Evolutionary conservation across 2,888 invertebrate genomes (phyloP).

Genomic region (Elmis aenea): DNA sequence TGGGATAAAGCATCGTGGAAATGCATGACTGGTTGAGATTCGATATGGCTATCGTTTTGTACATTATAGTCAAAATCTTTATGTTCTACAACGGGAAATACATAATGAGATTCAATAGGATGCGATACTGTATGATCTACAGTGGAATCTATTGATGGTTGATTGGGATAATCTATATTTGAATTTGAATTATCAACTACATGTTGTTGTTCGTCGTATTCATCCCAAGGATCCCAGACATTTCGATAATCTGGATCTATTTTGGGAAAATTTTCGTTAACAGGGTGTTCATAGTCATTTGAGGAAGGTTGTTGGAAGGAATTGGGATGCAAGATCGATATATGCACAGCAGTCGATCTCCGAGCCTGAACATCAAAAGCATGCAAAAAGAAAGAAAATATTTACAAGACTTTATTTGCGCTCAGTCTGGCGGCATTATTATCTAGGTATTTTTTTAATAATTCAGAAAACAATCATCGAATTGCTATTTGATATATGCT

Average conservation of each 20-base stretch:
- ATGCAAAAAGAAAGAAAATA: slow-evolving; percentile 43
- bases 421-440: slow-evolving; percentile 26
- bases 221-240: slow-evolving; percentile 71
- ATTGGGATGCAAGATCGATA: slow-evolving; percentile 15
- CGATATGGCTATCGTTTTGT: no score
- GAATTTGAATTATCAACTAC: background rate
- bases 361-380: slow-evolving; percentile 39
- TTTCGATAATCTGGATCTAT: slow-evolving; percentile 34
- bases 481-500: no score
- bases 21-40: no score
- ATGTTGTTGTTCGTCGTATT: slow-evolving; percentile 49
- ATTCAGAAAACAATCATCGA: no score
- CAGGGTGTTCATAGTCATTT: slow-evolving; percentile 3
- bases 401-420: slow-evolving; percentile 30
- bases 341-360: slow-evolving; percentile 28
- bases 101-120: no score
- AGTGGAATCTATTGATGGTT: no score
- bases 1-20: no score
- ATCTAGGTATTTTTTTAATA: no score
- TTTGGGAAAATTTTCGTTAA: slow-evolving; percentile 5
- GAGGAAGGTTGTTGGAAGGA: slow-evolving; percentile 6
- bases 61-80: no score
- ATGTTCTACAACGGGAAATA: no score
- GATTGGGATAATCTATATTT: slow-evolving; percentile 37
- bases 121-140: no score